Conservation (phyloP, 2,797 vertebrate genomes). For the Aplochiton taeniatus region DNA sequence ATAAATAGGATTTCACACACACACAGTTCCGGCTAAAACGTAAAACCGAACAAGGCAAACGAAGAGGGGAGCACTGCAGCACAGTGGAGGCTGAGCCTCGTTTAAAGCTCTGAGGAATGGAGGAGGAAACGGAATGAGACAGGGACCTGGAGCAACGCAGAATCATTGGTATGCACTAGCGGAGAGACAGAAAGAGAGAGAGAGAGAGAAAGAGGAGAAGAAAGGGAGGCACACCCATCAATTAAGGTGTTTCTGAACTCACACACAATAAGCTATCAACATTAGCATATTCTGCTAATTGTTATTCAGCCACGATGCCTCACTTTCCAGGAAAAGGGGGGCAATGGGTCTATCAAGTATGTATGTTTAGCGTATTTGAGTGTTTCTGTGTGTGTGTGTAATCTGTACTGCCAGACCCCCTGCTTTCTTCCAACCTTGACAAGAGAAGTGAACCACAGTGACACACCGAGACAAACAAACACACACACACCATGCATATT, state of each 20-base stretch:
- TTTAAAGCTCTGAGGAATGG: constrained; percentile 61
- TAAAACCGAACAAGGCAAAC: constrained; percentile 63
- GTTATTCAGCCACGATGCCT: constrained; percentile 51
- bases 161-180: constrained; percentile 53
- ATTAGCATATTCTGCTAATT: constrained; percentile 69
- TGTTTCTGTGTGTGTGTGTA: background rate
- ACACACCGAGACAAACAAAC: background rate
- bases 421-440: background rate
- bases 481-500: background rate
- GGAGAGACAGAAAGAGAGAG: constrained; percentile 20
- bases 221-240: constrained; percentile 36
- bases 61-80: constrained; percentile 41
- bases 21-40: constrained; percentile 39
- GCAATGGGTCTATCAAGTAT: constrained; percentile 25
- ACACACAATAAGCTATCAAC: constrained; percentile 32
- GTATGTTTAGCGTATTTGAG: constrained; percentile 18
- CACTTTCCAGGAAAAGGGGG: constrained; percentile 33
- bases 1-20: constrained; percentile 59
- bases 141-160: constrained; percentile 47
- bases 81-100: constrained; percentile 42
- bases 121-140: constrained; percentile 53
- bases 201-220: constrained; percentile 23
- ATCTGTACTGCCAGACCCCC: background rate
- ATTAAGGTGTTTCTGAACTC: constrained; percentile 43
- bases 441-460: background rate